These are phyloP conservation scores for Pogoniulus pusillus DNA, from an alignment of 2,797 vertebrate species.

Conservation along the genomic window DNA sequence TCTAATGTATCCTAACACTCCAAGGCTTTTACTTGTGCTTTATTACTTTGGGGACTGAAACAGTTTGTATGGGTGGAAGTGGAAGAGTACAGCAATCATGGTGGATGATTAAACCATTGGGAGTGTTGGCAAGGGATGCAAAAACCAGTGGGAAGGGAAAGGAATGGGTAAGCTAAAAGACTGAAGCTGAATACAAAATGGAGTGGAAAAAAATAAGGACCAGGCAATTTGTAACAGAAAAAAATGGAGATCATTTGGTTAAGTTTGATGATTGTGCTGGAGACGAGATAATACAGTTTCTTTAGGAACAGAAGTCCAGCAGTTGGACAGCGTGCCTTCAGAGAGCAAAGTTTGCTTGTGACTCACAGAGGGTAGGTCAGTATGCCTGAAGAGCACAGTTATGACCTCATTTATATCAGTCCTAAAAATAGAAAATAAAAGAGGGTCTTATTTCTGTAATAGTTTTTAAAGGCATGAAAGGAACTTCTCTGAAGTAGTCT, in stretches of 20 bases:
- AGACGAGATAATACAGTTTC: conserved; percentile 8
- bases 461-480: background rate
- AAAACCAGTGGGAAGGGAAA: background rate
- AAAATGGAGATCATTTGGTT: background rate
- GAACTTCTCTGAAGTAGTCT: background rate
- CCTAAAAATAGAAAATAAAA: background rate
- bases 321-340: background rate
- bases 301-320: background rate
- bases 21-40: background rate
- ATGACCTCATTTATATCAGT: background rate
- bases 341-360: background rate
- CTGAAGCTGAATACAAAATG: background rate
- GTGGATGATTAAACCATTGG: background rate
- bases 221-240: background rate
- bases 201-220: background rate
- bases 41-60: background rate
- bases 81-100: background rate
- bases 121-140: background rate
- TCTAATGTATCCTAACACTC: background rate
- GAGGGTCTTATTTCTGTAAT: background rate
- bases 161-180: background rate
- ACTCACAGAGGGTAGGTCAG: background rate
- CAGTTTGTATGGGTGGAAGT: background rate
- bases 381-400: background rate
- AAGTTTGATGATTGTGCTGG: background rate